A percentile compares a stretch with the other conserved stretches of the same genome.
Evolutionary conservation across 2,113 vertebrate genomes (phyloP).

Genomic region (Bettongia penicillata): DNA sequence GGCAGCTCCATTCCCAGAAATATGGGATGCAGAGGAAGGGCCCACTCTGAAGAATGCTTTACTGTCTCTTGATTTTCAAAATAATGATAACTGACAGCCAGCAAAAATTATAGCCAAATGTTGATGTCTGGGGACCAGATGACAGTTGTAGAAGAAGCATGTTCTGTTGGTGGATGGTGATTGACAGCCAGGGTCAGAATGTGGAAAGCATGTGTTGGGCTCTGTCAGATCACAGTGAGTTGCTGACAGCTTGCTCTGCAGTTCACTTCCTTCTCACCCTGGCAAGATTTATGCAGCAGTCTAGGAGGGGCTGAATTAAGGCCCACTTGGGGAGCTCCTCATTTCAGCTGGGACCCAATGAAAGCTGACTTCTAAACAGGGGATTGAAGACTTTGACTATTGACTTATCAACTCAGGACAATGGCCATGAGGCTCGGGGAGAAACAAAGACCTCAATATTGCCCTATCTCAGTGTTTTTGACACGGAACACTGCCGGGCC

Average conservation of each 20-base stretch:
- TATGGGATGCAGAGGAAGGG: constrained; percentile 27
- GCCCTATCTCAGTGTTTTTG: constrained; percentile 14
- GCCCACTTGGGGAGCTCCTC: constrained; percentile 27
- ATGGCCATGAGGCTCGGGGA: neutral
- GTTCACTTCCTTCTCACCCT: constrained; percentile 73
- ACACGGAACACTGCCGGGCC: neutral
- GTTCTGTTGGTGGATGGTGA: constrained; percentile 76
- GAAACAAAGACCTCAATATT: neutral
- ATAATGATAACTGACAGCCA: constrained; percentile 78
- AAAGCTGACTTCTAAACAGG: constrained; percentile 30
- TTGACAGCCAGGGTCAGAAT: constrained; percentile 86
- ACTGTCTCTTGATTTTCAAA: constrained; percentile 63
- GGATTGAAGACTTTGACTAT: constrained; percentile 22
- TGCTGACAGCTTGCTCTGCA: constrained; percentile 88
- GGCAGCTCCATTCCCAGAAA: constrained; percentile 11
- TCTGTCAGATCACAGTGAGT: constrained; percentile 81
- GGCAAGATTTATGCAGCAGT: constrained; percentile 67
- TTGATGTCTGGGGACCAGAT: constrained; percentile 43
- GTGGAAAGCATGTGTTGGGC: constrained; percentile 84
- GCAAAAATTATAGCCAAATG: constrained; percentile 65
- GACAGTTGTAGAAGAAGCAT: constrained; percentile 64
- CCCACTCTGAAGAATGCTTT: constrained; percentile 55
- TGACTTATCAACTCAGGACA: neutral
- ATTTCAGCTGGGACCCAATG: neutral
- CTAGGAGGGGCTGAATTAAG: constrained; percentile 56